phyloP scores from a whole-genome alignment of 2,797 vertebrate genomes.

The Alfaro cultratus region DNA sequence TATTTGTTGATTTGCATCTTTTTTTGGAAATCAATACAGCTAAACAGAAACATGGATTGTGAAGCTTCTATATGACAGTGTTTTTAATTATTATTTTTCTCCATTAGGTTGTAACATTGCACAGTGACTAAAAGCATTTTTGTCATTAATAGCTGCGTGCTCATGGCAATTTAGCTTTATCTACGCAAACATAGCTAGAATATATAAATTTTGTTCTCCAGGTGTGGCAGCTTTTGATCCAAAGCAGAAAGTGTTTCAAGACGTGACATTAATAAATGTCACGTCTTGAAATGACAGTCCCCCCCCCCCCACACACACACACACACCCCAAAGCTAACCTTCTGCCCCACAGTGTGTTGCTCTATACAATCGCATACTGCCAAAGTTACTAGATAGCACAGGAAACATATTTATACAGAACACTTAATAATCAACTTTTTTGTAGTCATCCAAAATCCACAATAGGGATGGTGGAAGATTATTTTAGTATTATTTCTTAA shows the following conservation, averaged over 20 bases:
- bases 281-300: too few species aligned
- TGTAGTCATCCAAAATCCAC: slow-evolving; percentile 64
- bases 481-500: slow-evolving; percentile 32
- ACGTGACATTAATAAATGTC: slow-evolving; percentile 65
- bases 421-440: slow-evolving; percentile 63
- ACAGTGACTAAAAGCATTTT: neutral
- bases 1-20: neutral
- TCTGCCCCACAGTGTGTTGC: slow-evolving; percentile 34
- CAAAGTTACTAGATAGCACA: slow-evolving; percentile 57
- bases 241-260: slow-evolving; percentile 34
- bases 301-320: too few species aligned
- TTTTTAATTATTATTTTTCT: neutral
- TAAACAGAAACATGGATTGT: neutral
- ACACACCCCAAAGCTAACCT: slow-evolving; percentile 24
- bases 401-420: slow-evolving; percentile 57
- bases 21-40: neutral
- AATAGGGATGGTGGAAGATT: slow-evolving; percentile 47
- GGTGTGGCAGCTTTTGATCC: slow-evolving; percentile 32
- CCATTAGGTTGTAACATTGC: neutral
- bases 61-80: neutral
- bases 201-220: slow-evolving; percentile 19
- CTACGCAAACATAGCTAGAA: neutral
- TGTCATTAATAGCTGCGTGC: neutral
- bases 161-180: neutral
- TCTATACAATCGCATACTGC: slow-evolving; percentile 69